Conservation (phyloP, 2,888 invertebrate genomes). For the Neria commutata region DNA sequence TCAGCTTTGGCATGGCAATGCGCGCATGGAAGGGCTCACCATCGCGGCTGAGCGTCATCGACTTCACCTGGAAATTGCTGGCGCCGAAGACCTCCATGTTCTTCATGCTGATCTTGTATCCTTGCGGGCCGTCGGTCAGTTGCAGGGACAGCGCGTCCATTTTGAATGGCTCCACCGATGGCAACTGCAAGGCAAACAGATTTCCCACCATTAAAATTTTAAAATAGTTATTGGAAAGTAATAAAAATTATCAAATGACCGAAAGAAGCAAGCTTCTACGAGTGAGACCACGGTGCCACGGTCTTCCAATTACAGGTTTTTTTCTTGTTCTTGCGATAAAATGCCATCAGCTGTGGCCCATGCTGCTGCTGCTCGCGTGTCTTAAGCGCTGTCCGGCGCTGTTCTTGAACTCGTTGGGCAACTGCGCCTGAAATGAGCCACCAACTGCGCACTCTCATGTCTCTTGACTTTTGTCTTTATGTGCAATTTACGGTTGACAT, state of each 20-base stretch:
- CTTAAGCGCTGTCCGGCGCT: too few relatives aligned
- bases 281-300: neutral
- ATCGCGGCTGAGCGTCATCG: slow-evolving; percentile 66
- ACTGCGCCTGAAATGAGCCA: too few relatives aligned
- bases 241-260: neutral
- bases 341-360: too few relatives aligned
- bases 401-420: too few relatives aligned
- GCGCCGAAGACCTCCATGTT: slow-evolving; percentile 70
- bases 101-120: slow-evolving; percentile 67
- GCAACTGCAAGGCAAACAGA: slow-evolving; percentile 59
- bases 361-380: too few relatives aligned
- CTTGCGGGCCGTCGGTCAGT: slow-evolving; percentile 65
- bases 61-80: slow-evolving; percentile 68
- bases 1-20: slow-evolving; percentile 70
- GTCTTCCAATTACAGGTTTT: neutral
- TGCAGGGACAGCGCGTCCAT: slow-evolving; percentile 69
- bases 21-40: slow-evolving; percentile 71
- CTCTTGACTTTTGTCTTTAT: too few relatives aligned
- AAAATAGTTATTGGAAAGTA: slow-evolving; percentile 4
- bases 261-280: neutral
- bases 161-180: slow-evolving; percentile 71
- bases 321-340: neutral
- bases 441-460: too few relatives aligned
- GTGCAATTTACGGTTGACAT: too few relatives aligned
- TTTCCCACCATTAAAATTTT: neutral